phyloP scores from a whole-genome alignment of 2,113 vertebrate genomes.

The Hylia prasina region DNA sequence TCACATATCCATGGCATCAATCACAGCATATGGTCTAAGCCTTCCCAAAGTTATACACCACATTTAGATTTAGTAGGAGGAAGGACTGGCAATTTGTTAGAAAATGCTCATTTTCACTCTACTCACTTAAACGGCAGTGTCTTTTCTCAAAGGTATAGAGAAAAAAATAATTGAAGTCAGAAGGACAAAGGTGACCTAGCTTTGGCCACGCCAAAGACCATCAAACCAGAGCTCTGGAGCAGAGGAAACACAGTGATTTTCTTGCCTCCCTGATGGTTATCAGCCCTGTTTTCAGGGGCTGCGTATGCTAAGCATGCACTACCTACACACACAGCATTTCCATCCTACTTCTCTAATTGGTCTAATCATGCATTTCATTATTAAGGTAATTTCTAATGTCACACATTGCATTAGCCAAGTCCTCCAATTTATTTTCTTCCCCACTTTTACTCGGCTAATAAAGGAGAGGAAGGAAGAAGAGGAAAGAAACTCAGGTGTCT shows the following conservation, averaged over 20 bases:
- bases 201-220: background rate
- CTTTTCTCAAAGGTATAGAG: background rate
- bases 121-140: background rate
- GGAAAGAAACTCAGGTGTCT: background rate
- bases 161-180: background rate
- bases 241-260: background rate
- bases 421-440: background rate
- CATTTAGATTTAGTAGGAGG: background rate
- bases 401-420: background rate
- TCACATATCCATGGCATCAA: background rate
- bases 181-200: background rate
- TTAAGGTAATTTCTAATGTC: constrained; percentile 12
- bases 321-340: background rate
- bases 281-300: background rate
- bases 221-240: background rate
- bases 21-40: background rate
- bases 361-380: constrained; percentile 17
- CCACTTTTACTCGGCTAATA: background rate
- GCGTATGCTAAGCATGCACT: background rate
- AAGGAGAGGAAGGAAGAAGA: background rate
- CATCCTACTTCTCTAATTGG: background rate
- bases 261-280: background rate
- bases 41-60: background rate
- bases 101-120: background rate
- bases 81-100: background rate